Evolutionary conservation across 1,140 invertebrate species (phyloP), one percentile per base, ranked within the genome.

Genomic region (Drosophila burlai): DNA sequence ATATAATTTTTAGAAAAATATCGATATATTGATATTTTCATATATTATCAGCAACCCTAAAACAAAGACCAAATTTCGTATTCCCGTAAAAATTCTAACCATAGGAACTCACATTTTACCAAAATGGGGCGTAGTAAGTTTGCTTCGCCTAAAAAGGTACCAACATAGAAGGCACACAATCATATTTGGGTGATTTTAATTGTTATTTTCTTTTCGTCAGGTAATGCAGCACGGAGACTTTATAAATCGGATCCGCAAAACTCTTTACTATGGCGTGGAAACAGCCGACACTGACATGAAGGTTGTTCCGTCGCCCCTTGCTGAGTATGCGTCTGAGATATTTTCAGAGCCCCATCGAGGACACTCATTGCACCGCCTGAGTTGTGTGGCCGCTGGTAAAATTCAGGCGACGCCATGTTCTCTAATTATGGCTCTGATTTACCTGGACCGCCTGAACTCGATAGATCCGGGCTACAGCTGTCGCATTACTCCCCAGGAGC

Each of bases 331-430:
- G 40, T 96, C 97, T 3, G 96, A 97, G 91, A 93, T 97, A 34
- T 97, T 97, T 93, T 96, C 96, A 24, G 95, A 96, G 91, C 94
- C 95, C 2, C 95, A 96, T 86, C 95, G 94, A 76, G 94, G 95
- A 13, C 94, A 94, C 80, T 96, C 96, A 6, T 93, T 99, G 80
- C 96, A 98, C 75, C 95, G 96, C 73, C 93, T 98, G 57, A 96
- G 97, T 92, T 95, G 96, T 52, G 96, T 97, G 65, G 95, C 96
- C 87, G 97, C 97, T 66, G 96, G 96, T 86, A 95, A 96, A 83
- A 96, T 97, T 4, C 97, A 96, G 93, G 96, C 98, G 47, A 97
- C 97, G 1, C 97, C 97, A 2, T 97, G 96, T 87, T 96, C 97
- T 0, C 93, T 98, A 36, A 95, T 97, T 63, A 93, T 98, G 84